Conservation (phyloP, 2,888 invertebrate genomes). For the Ormyrus thymus region DNA sequence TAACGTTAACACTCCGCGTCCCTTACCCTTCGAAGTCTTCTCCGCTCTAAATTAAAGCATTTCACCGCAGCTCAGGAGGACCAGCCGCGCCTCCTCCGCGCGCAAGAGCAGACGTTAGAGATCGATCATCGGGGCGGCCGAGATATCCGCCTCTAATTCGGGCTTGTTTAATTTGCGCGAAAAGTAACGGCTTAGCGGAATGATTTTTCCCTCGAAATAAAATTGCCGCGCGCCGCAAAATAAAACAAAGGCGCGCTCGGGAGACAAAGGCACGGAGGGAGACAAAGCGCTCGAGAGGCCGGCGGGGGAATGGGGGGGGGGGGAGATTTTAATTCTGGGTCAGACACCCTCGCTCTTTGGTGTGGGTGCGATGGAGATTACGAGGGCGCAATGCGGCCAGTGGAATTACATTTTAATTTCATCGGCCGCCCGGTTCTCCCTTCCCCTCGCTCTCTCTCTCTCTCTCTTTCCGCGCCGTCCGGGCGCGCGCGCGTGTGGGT, state of each 20-base stretch:
- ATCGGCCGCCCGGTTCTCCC: slow-evolving; percentile 30
- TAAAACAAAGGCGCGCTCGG: slow-evolving; percentile 24
- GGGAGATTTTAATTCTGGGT: slow-evolving; percentile 52
- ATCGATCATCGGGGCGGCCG: slow-evolving; percentile 28
- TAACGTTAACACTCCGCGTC: too few relatives aligned
- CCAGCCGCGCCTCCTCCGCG: too few relatives aligned
- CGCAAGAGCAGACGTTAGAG: too few relatives aligned
- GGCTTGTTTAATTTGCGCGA: slow-evolving; percentile 36
- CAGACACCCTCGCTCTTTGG: slow-evolving; percentile 7
- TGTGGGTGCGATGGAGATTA: slow-evolving; percentile 61
- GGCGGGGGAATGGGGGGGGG: neutral
- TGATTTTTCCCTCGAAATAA: slow-evolving; percentile 16
- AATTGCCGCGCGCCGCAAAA: neutral
- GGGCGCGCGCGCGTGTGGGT: neutral
- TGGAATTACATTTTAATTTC: slow-evolving; percentile 72
- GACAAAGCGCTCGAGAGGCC: neutral
- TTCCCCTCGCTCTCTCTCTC: slow-evolving; percentile 56
- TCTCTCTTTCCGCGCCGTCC: neutral
- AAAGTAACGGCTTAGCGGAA: slow-evolving; percentile 10
- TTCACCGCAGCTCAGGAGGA: neutral
- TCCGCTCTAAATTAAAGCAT: neutral
- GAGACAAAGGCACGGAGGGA: slow-evolving; percentile 40
- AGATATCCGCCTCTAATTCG: slow-evolving; percentile 30
- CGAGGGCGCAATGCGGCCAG: slow-evolving; percentile 62
- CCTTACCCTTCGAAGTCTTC: neutral